phyloP scores from a whole-genome alignment of 2,888 invertebrate species.

The Herminia tarsipennalis region DNA sequence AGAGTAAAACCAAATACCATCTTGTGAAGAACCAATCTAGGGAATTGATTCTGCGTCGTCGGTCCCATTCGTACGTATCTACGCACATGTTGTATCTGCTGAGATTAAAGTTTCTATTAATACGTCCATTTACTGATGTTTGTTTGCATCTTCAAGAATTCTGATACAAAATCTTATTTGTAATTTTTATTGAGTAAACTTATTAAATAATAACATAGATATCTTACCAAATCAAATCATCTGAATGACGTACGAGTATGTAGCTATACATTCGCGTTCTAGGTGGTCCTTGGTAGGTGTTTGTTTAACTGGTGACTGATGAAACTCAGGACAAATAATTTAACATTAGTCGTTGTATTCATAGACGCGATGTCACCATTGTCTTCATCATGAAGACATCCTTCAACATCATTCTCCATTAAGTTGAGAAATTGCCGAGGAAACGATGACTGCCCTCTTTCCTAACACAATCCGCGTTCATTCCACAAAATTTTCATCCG shows the following conservation, averaged over 20 bases:
- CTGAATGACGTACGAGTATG: not conserved
- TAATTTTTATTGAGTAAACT: not conserved
- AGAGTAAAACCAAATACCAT: constrained; percentile 70
- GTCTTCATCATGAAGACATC: constrained; percentile 54
- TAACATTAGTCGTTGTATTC: constrained; percentile 20
- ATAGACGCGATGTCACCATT: constrained; percentile 41
- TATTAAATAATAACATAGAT: not conserved
- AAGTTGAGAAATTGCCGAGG: constrained; percentile 63
- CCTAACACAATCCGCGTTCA: constrained; percentile 66
- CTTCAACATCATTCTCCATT: constrained; percentile 66
- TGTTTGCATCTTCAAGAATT: constrained; percentile 1
- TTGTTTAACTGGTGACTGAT: constrained; percentile 6
- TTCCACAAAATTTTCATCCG: constrained; percentile 70
- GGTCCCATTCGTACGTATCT: constrained; percentile 40
- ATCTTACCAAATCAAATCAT: too few relatives aligned
- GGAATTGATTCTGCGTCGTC: constrained; percentile 62
- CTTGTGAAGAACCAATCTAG: constrained; percentile 65
- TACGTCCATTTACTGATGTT: constrained; percentile 16
- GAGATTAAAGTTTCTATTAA: constrained; percentile 32
- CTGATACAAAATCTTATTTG: not conserved
- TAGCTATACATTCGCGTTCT: not conserved
- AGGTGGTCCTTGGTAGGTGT: too few relatives aligned
- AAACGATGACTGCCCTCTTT: constrained; percentile 70
- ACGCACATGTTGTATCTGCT: constrained; percentile 24
- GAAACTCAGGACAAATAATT: constrained; percentile 20